Base-by-base conservation (phyloP, 2,888 invertebrate genomes). In the Dastarcus helophoroides region DNA sequence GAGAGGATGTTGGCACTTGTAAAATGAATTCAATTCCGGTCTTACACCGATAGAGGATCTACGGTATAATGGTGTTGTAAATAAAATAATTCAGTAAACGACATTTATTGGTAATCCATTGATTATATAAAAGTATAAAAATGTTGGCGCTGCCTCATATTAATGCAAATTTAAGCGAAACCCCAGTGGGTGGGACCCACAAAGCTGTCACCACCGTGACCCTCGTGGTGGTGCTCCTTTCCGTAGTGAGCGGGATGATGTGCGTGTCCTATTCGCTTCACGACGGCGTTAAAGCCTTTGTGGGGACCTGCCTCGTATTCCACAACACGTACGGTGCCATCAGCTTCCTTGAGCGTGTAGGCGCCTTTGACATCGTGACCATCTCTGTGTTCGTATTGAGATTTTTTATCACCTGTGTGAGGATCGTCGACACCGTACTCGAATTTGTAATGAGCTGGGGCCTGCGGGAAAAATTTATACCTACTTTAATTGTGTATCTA, bases 351-450 rank as follows among this genome's bases (percentile, higher is more conserved):
- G 6, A 60, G 33, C 24, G 49, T 46, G 45, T 60, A 59, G 9
- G 41, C 48, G 15, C 60, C 61, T 27, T 53, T 53, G 14, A 58
- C 58, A 12, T 50, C 39, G 31, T 58, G 51, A 4, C 58, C 58
- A 26, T 60, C 50, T 16, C 56, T 48, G 29, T 51, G 48, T 40
- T 61, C 61, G 29, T 52, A 46, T 32, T 60, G 60, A 11, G 49
- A 46, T 37, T 62, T 57, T 30, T 48, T 40, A 42, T 61, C 61
- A 11, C 54, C 50, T 14, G 58, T 59, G 29, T 61, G 57, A 10
- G 54, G 51, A 38, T 61, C 60, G 17, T 51, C 43, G 9, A 61
- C 59, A 4, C 58, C 58, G 33, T 61, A 60, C 22, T 52, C 52
- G 40, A 54, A 60, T 37, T 54, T 47, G 40, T 60, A 61, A 17